A percentile compares a stretch with the other conserved stretches of the same genome.
These are phyloP conservation scores for Drosophila nigritarsus DNA, from an alignment of 2,888 invertebrate genomes.

Conservation along the genomic window DNA sequence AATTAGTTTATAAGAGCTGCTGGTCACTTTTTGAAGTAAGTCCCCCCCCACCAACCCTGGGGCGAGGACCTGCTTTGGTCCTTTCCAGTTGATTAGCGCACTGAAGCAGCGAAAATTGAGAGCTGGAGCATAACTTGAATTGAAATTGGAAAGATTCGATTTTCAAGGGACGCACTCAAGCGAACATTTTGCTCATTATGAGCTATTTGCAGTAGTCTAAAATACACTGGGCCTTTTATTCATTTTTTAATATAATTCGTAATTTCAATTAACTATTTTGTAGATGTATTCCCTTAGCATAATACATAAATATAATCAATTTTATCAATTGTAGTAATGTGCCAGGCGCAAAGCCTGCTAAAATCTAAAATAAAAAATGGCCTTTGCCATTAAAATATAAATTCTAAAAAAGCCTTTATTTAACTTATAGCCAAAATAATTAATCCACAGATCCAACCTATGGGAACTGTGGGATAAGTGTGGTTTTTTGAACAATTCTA, in stretches of 20 bases:
- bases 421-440: no score
- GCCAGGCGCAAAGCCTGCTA: neutral
- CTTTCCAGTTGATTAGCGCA: constrained; percentile 62
- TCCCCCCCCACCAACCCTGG: no score
- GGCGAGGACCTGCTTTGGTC: constrained; percentile 14
- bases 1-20: constrained; percentile 61
- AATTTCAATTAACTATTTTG: neutral
- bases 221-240: neutral
- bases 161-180: constrained; percentile 50
- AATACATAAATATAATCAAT: neutral
- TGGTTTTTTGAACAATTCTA: neutral
- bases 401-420: neutral
- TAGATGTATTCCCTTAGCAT: neutral
- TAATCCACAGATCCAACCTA: no score
- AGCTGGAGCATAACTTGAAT: constrained; percentile 44
- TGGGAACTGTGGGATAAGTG: no score
- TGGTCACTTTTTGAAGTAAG: constrained; percentile 38
- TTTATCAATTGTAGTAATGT: neutral
- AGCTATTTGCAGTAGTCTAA: constrained; percentile 32
- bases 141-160: constrained; percentile 38
- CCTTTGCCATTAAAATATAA: neutral
- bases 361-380: no score
- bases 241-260: neutral
- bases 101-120: constrained; percentile 41
- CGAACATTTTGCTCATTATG: constrained; percentile 55